Conservation (phyloP, 1,140 invertebrate species). For the Pseudomyrmex pallidus region DNA sequence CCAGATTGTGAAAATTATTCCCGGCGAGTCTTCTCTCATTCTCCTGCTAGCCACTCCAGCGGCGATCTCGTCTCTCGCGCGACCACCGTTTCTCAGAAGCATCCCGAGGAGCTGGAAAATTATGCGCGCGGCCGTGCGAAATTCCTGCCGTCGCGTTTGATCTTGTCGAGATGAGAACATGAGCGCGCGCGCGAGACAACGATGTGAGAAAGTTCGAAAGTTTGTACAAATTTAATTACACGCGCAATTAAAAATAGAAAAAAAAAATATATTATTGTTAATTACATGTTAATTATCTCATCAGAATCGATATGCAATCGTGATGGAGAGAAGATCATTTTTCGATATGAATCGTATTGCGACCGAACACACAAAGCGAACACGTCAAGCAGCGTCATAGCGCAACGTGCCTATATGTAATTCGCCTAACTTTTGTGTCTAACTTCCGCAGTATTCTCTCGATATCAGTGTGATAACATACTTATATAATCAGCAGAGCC, state of each 20-base stretch:
- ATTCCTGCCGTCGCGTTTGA: constrained; percentile 27
- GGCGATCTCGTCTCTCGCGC: constrained; percentile 25
- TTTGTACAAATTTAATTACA: background rate
- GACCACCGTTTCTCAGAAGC: constrained; percentile 53
- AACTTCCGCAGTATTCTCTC: constrained; percentile 74
- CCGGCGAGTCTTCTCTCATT: constrained; percentile 53
- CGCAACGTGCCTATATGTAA: constrained; percentile 77
- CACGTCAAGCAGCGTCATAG: constrained; percentile 74
- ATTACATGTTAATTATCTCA: background rate
- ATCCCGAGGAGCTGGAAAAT: constrained; percentile 27
- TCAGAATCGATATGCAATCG: background rate
- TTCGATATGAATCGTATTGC: background rate
- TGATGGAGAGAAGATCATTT: background rate
- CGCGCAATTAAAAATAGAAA: background rate
- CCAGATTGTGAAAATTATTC: constrained; percentile 74
- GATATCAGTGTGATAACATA: constrained; percentile 75
- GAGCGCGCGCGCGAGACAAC: background rate
- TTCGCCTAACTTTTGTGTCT: constrained; percentile 78
- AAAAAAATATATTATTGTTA: too few species aligned
- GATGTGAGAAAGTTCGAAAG: constrained; percentile 8
- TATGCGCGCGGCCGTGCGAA: constrained; percentile 38
- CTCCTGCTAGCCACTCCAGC: background rate
- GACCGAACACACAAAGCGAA: constrained; percentile 55
- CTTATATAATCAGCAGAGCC: constrained; percentile 74
- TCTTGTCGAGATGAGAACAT: constrained; percentile 2